Evolutionary conservation across 1,140 invertebrate genomes (phyloP), one percentile per base, ranked within the genome.

Genomic region (Caenorhabditis brenneri): DNA sequence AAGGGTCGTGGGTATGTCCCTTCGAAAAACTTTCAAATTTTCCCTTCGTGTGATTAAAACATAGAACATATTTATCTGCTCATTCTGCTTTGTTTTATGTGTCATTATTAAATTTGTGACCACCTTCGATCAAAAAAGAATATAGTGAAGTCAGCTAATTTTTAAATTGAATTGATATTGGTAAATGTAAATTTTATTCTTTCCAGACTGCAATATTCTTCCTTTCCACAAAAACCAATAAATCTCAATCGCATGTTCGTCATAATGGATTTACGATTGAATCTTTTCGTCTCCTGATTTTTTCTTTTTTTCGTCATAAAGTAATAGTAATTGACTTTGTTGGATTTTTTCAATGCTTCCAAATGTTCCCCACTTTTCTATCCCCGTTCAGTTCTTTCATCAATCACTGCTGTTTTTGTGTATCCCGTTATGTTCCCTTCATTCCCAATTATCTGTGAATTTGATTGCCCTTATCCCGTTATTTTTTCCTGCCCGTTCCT

Each of bases 401-500:
- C 4, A 65, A 36, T 36, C 36, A 19, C 22, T 10, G 10, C 10
- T 27, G 22, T 55, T 55, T 19, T 24, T 36, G 9, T 65, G 39
- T 6, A 42, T 12, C 39, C 39, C 12, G 12, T 36, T 36, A 1
- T 19, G 2, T 12, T 65, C 5, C 1, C n/a, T 36, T 1, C 31
- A 33, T 36, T 65, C 58, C n/a, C 65, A 10, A 74, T 42, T 22
- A 42, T 74, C 36, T 74, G 65, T 74, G 65, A 74, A 74, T 74
- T 74, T 65, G 58, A 36, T 55, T 55, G 53, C 49, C 15, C 53
- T n/a, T 7, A 33, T 65, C 31, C 16, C 15, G n/a, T 10, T 46
- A 15, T 65, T 39, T 24, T 36, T 58, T 15, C 60, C 19, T 36
- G 19, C 5, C 22, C 15, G 15, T 46, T 74, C n/a, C 15, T 46